phyloP scores from a whole-genome alignment of 2,797 vertebrate genomes.

The Harpagifer antarcticus region DNA sequence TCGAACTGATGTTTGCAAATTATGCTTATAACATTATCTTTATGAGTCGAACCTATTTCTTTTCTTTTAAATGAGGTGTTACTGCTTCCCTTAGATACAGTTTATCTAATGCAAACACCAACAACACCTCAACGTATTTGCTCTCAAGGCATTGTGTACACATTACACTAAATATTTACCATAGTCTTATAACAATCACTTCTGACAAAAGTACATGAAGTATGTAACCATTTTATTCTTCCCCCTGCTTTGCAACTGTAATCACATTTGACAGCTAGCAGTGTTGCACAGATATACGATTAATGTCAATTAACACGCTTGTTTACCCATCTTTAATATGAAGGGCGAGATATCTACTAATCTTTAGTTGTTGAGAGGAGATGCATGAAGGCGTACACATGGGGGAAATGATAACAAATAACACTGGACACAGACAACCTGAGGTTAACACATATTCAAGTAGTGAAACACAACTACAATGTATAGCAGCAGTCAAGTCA shows the following conservation, averaged over 20 bases:
- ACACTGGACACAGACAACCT: conserved; percentile 95
- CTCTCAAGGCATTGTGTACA: conserved; percentile 79
- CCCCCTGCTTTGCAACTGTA: conserved; percentile 37
- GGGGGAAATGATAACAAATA: conserved; percentile 76
- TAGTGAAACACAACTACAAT: conserved; percentile 94
- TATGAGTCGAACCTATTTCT: conserved; percentile 82
- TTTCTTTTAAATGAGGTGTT: conserved; percentile 65
- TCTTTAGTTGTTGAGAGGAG: conserved; percentile 85
- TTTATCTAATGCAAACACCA: conserved; percentile 61
- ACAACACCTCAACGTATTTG: conserved; percentile 68
- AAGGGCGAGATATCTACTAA: conserved; percentile 85
- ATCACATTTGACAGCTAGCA: conserved; percentile 64
- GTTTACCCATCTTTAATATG: conserved; percentile 73
- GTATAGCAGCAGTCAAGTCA: conserved; percentile 94
- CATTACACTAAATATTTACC: conserved; percentile 67
- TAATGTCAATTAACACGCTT: conserved; percentile 56
- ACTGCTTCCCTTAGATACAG: conserved; percentile 61
- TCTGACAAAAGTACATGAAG: conserved; percentile 63
- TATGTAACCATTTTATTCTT: conserved; percentile 60
- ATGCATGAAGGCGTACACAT: conserved; percentile 89
- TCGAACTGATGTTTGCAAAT: conserved; percentile 76
- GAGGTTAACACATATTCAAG: conserved; percentile 98
- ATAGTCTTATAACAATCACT: conserved; percentile 61
- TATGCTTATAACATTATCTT: conserved; percentile 74
- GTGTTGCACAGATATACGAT: conserved; percentile 51